Evolutionary conservation across 2,888 invertebrate genomes (phyloP), one percentile per base, ranked within the genome.

Genomic region (Drosophila prostipennis): DNA sequence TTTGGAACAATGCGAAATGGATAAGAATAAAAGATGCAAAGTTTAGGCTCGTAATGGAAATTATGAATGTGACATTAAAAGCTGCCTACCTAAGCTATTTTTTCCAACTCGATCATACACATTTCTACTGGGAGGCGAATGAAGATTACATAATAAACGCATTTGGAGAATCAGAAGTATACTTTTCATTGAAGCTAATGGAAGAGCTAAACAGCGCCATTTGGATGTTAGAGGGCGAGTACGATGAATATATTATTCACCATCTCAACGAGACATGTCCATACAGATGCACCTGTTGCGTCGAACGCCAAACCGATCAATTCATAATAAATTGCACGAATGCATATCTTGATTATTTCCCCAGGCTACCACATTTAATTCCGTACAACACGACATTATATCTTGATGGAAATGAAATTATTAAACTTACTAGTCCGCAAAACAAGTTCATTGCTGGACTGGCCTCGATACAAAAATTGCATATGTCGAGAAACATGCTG

Each of bases 391-490:
- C 42, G 2, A 59, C 59, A 2, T 6, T 56, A 7, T 4, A 29
- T 14, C 14, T 56, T 0, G 48, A 56, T n/a, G 13, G 1, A 2
- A 56, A 56, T 7, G 16, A 16, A 2, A 37, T 56, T 1, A 1
- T 7, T 1, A 56, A 26, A 8, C 14, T 48, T 0, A 16, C 8
- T 11, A n/a, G 8, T 13, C 6, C 13, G 0, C 2, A 6, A n/a
- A 26, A 26, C 6, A n/a, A n/a, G 0, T 8, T 3, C 8, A 4
- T 5, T 23, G 3, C 26, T 14, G 46, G 52, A 2, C 26, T 13
- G 4, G 52, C 39, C 11, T 52, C 52, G 26, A 52, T 56, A 5
- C 56, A 56, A 11, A 26, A 16, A 10, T 16, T 48, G 26, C 56
- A 37, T 13, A 1, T 56, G 16, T 8, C 26, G 4, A 8, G 48